phyloP scores from a whole-genome alignment of 1,140 invertebrate species.

The Ooceraea biroi region DNA sequence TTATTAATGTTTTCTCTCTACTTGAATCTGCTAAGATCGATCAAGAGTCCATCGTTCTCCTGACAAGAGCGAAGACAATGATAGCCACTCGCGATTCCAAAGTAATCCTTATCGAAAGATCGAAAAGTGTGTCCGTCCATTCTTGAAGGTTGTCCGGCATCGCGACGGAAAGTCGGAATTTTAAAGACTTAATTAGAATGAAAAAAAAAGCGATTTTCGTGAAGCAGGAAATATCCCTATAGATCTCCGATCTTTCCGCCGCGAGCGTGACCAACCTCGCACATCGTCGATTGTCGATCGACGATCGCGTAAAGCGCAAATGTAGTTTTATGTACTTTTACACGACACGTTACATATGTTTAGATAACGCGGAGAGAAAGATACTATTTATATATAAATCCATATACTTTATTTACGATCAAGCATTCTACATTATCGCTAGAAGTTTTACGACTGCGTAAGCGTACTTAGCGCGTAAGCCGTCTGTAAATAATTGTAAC shows the following conservation, averaged over 20 bases:
- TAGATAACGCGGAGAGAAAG: slow-evolving; percentile 57
- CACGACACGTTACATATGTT: slow-evolving; percentile 57
- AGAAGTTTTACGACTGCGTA: slow-evolving; percentile 68
- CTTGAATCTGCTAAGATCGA: slow-evolving; percentile 14
- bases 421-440: slow-evolving; percentile 57
- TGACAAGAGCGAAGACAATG: background rate
- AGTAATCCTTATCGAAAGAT: slow-evolving; percentile 52
- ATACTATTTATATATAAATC: slow-evolving; percentile 70
- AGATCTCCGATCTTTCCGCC: background rate
- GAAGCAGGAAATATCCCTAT: background rate
- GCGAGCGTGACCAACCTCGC: slow-evolving; percentile 17
- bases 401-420: slow-evolving; percentile 61
- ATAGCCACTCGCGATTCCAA: slow-evolving; percentile 27
- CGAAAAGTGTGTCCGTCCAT: slow-evolving; percentile 72
- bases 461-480: slow-evolving; percentile 66
- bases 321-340: slow-evolving; percentile 66
- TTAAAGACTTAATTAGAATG: background rate
- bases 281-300: background rate
- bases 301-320: background rate
- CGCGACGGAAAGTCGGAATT: slow-evolving; percentile 10
- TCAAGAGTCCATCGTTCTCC: background rate
- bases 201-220: background rate
- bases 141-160: slow-evolving; percentile 21
- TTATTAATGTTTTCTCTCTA: background rate
- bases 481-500: slow-evolving; percentile 68